Conservation (phyloP, 2,888 invertebrate genomes). For the Glaucopsyche alexis region DNA sequence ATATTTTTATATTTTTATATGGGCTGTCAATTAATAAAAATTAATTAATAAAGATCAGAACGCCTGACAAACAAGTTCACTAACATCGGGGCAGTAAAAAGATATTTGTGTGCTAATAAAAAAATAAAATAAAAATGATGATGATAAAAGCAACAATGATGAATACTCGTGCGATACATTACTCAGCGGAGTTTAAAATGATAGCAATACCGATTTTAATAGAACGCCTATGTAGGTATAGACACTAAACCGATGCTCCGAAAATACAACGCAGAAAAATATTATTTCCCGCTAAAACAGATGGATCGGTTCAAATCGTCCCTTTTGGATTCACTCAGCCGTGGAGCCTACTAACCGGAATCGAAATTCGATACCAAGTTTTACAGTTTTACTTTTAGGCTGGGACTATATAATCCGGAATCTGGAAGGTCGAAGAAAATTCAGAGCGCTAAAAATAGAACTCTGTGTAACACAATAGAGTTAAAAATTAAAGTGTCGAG, state of each 20-base stretch:
- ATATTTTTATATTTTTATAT: no score
- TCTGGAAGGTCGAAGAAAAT: no score
- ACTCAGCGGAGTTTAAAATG: not conserved
- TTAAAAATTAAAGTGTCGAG: no score
- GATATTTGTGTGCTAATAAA: no score
- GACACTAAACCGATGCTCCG: not conserved
- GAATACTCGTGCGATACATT: not conserved
- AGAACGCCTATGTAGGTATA: not conserved
- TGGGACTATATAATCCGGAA: no score
- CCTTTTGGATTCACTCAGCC: not conserved
- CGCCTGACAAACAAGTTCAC: no score
- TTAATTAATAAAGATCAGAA: no score
- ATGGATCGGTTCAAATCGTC: not conserved
- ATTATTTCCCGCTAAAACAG: not conserved
- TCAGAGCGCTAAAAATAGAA: no score
- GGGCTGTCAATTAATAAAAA: no score
- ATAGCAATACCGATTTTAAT: slow-evolving; percentile 8
- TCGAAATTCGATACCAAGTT: slow-evolving; percentile 11
- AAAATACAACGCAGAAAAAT: not conserved
- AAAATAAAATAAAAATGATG: no score
- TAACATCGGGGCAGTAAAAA: no score
- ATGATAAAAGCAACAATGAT: not conserved
- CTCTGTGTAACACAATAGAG: no score
- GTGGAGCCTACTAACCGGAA: not conserved
- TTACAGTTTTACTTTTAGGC: not conserved